Base-by-base conservation (phyloP, 30 jellyfish, hydroid and myxozoan genomes). In the Aurelia aurita region DNA sequence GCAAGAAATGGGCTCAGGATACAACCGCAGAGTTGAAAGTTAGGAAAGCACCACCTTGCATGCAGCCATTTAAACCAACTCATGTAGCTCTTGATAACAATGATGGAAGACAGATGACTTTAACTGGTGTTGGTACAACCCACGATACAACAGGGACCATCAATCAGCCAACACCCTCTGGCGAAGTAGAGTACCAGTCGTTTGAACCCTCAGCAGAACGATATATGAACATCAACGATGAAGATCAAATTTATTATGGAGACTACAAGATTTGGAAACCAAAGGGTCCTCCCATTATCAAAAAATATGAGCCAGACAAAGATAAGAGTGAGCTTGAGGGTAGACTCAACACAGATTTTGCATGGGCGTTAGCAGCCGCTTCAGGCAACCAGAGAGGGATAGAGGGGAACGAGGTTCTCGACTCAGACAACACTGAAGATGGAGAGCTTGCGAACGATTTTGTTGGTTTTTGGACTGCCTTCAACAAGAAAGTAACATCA, bases 61-160 rank as follows among this genome's bases (percentile, higher is more conserved):
- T 77, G 79, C 88, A 77, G 79, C 88, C 88, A 58, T 58, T 77
- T 18, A 77, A 77, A 43, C 79, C 88, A 58, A 77, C 88, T 22
- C 88, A 77, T 77, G 58, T 77, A 57, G 58, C 74, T 63, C 88
- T 58, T 53, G 88, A 77, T 77, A 77, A 77, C 69, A 77, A 77
- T 77, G 88, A 77, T 77, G 88, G 88, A 77, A 77, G 77, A 46
- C 88, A 77, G 78, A 77, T 77, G 88, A 77, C 88, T 62, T 58
- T 77, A 77, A 77, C 88, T 77, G 88, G 88, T 44, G 77, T 58
- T 77, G 88, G 79, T 58, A 77, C 88, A 58, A 77, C 88, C 73
- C 88, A 77, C 23, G 88, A 77, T 77, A 58, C 88, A 77, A 77
- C 88, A 77, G 88, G 88, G 88, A 77, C 88, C 58, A 77, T 77